Base-by-base conservation (phyloP, 2,888 invertebrate species). In the Resseliella maxima region DNA sequence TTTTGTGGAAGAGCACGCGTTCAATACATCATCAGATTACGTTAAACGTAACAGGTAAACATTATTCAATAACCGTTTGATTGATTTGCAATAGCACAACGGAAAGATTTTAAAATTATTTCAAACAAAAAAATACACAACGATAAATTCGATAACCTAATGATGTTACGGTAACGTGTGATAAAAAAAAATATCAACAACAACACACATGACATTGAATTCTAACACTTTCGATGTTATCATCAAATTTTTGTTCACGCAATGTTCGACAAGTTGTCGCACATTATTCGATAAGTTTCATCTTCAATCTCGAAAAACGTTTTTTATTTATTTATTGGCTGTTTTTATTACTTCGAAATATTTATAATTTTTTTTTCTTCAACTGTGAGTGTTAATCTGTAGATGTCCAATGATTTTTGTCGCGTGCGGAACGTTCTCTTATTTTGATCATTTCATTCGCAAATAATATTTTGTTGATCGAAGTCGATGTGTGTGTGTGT, bases 321-420 rank as follows among this genome's bases (percentile, higher is more conserved):
- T 50, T n/a, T n/a, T n/a, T n/a, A n/a, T n/a, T n/a, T n/a, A n/a
- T n/a, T n/a, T n/a, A n/a, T n/a, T n/a, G 41, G 41, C n/a, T 18
- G n/a, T 5, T 59, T 59, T n/a, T 24, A 5, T 18, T 59, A 24
- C 6, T 59, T n/a, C 59, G 24, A 12, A 59, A 59, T 3, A 10
- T 12, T 50, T 50, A 50, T 18, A 3, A 2, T 31, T 72, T n/a
- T n/a, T n/a, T n/a, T n/a, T n/a, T n/a, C n/a, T n/a, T n/a, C n/a
- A n/a, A n/a, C n/a, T n/a, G n/a, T 72, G 72, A 72, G 0, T 59
- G 24, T 24, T 31, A 72, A 31, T 1, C 0, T 72, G 35, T 12
- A 72, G 31, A 5, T 24, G 59, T 12, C 59, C 72, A 72, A 72
- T 72, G 72, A 72, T 18, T 72, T 72, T 72, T 72, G 72, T 72